Evolutionary conservation across 2,113 vertebrate species (phyloP).

Genomic region (Seriola quinqueradiata): DNA sequence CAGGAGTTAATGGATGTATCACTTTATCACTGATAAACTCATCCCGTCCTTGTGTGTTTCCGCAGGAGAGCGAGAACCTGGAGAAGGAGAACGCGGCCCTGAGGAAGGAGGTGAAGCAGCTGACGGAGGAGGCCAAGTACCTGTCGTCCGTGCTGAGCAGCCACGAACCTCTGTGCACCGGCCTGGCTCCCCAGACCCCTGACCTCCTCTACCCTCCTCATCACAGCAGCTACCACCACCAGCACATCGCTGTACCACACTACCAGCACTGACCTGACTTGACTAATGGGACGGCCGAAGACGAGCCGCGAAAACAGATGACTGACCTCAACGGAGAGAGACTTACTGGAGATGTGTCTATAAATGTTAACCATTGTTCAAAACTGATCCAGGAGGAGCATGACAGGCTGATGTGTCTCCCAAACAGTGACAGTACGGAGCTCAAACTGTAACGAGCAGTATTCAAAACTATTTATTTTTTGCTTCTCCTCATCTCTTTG

Average conservation of each 20-base stretch:
- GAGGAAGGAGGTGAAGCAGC: slow-evolving; percentile 94
- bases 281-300: slow-evolving; percentile 12
- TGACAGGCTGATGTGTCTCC: slow-evolving; percentile 27
- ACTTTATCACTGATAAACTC: not conserved
- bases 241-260: slow-evolving; percentile 91
- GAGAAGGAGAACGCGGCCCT: slow-evolving; percentile 95
- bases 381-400: slow-evolving; percentile 11
- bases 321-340: slow-evolving; percentile 70
- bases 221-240: slow-evolving; percentile 87
- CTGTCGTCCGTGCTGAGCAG: slow-evolving; percentile 91
- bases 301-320: slow-evolving; percentile 51
- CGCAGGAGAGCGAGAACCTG: slow-evolving; percentile 95
- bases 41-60: slow-evolving; percentile 11
- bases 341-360: slow-evolving; percentile 50
- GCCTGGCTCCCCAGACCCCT: slow-evolving; percentile 83
- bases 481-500: slow-evolving; percentile 57
- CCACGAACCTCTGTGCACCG: slow-evolving; percentile 92
- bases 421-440: slow-evolving; percentile 35
- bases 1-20: too few relatives aligned
- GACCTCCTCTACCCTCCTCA: slow-evolving; percentile 89
- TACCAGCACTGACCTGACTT: slow-evolving; percentile 89
- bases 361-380: slow-evolving; percentile 17
- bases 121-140: slow-evolving; percentile 95
- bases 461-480: slow-evolving; percentile 73
- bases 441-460: slow-evolving; percentile 50